A percentile compares a stretch with the other conserved stretches of the same genome.
Evolutionary conservation across 2,888 invertebrate genomes (phyloP).

Genomic region (Eledona agricola): DNA sequence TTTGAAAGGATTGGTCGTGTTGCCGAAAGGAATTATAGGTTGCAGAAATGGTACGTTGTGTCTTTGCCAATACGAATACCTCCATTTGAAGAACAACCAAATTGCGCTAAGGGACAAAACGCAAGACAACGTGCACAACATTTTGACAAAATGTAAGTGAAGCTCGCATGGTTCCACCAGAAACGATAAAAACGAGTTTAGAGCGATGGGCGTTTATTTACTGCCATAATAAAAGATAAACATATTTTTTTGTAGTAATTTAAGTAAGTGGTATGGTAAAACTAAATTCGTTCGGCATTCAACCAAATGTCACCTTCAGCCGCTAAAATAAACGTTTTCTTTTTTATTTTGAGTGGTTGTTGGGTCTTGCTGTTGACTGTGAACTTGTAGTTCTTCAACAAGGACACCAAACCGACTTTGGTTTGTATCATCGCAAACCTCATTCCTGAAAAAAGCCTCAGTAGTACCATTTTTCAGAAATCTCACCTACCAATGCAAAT

Average conservation of each 20-base stretch:
- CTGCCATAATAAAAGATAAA: no score
- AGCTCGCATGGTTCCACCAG: no score
- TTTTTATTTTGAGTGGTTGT: slow-evolving; percentile 42
- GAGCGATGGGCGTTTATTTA: no score
- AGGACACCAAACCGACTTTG: slow-evolving; percentile 49
- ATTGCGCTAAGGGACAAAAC: no score
- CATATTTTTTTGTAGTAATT: slow-evolving; percentile 1
- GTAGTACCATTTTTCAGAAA: slow-evolving; percentile 8
- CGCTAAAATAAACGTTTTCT: slow-evolving; percentile 33
- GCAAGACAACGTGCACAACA: no score
- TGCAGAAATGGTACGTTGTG: slow-evolving; percentile 30
- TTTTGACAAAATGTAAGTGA: no score
- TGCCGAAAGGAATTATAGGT: slow-evolving; percentile 37
- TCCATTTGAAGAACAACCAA: slow-evolving; percentile 24
- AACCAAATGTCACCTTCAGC: slow-evolving; percentile 45
- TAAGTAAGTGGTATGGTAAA: slow-evolving; percentile 1
- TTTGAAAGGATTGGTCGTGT: slow-evolving; percentile 10
- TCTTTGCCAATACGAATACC: slow-evolving; percentile 35
- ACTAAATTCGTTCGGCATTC: slow-evolving; percentile 50
- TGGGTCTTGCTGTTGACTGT: slow-evolving; percentile 45
- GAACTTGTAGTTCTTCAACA: slow-evolving; percentile 47
- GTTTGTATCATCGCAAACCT: slow-evolving; percentile 53
- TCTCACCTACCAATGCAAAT: slow-evolving; percentile 37
- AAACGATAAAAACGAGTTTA: no score
- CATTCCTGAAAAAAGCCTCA: slow-evolving; percentile 45